Base-by-base conservation (phyloP, 1,140 invertebrate species). In the Bactericera cockerelli region DNA sequence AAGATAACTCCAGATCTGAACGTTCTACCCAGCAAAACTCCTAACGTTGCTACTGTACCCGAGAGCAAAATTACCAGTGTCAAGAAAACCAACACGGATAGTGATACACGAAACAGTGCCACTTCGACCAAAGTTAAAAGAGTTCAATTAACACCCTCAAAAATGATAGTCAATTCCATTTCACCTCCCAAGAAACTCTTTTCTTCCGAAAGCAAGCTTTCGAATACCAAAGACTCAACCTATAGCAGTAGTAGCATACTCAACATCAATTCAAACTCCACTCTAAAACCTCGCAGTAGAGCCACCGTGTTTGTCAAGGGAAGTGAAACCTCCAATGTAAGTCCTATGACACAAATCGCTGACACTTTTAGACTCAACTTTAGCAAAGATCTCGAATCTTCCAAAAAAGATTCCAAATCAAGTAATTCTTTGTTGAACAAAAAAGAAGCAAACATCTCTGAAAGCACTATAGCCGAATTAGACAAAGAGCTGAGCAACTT, bases 401-500 rank as follows among this genome's bases (percentile, higher is more conserved):
- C 42, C n/a, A 49, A 49, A 16, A 49, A 49, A 49, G 42, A 49
- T 49, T 49, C 8, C 3, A 49, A 19, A 49, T 19, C 42, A 49
- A 49, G 22, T 8, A 4, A 49, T 49, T 49, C 42, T n/a, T 49
- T 22, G 42, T 49, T 49, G 22, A 49, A 49, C n/a, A 22, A 16
- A 49, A 49, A 49, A 49, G 42, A 49, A 6, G 8, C n/a, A 8
- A 49, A n/a, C 22, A 49, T 49, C n/a, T 49, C 42, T 49, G 42
- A 49, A 16, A 49, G 22, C 8, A 36, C 33, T 10, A 36, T 36
- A 36, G 33, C 10, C 10, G 42, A 49, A n/a, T 49, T 49, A n/a
- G 42, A 49, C 42, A 49, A 49, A 22, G 42, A 49, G n/a, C n/a
- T 49, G 22, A 49, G 42, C n/a, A 49, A 49, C 22, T 49, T 49